Percentiles rank a stretch among this genome's conserved stretches.
These are phyloP conservation scores for Centruroides vittatus DNA, from an alignment of 1,140 invertebrate species.

Conservation along the genomic window DNA sequence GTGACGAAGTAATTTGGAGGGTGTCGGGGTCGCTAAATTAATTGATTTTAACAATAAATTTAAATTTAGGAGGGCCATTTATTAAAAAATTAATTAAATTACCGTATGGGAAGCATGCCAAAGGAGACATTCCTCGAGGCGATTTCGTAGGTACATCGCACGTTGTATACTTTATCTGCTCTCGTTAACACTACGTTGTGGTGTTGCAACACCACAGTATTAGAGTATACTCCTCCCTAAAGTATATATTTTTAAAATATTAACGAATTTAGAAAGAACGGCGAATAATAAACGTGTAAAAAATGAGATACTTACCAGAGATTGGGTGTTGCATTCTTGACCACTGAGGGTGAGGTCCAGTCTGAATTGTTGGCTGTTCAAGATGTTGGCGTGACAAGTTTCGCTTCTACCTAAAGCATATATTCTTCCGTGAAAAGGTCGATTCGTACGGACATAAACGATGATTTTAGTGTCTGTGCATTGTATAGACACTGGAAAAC, in stretches of 20 bases:
- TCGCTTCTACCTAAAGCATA: slow-evolving; percentile 83
- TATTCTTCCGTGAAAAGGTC: slow-evolving; percentile 85
- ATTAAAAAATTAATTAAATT: slow-evolving; percentile 9
- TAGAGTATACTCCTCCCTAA: slow-evolving; percentile 82
- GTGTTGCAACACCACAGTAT: slow-evolving; percentile 86
- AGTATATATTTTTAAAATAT: slow-evolving; percentile 22
- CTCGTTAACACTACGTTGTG: slow-evolving; percentile 94
- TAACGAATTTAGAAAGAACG: no score
- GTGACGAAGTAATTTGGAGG: slow-evolving; percentile 87
- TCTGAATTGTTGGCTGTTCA: slow-evolving; percentile 79
- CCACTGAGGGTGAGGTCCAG: slow-evolving; percentile 82
- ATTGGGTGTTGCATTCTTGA: slow-evolving; percentile 76
- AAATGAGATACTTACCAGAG: slow-evolving; percentile 21
- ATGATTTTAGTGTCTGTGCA: slow-evolving; percentile 89
- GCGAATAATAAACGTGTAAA: no score
- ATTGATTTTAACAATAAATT: neutral
- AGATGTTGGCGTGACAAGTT: slow-evolving; percentile 86
- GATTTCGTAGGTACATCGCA: slow-evolving; percentile 93
- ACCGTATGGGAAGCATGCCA: slow-evolving; percentile 91
- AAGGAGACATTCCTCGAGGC: slow-evolving; percentile 91
- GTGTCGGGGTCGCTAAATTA: slow-evolving; percentile 67
- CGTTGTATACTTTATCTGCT: slow-evolving; percentile 91
- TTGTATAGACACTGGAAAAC: slow-evolving; percentile 62
- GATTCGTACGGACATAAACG: slow-evolving; percentile 79
- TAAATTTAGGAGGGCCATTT: no score